Conservation (phyloP, 2,888 invertebrate genomes). For the Eledona agricola region DNA sequence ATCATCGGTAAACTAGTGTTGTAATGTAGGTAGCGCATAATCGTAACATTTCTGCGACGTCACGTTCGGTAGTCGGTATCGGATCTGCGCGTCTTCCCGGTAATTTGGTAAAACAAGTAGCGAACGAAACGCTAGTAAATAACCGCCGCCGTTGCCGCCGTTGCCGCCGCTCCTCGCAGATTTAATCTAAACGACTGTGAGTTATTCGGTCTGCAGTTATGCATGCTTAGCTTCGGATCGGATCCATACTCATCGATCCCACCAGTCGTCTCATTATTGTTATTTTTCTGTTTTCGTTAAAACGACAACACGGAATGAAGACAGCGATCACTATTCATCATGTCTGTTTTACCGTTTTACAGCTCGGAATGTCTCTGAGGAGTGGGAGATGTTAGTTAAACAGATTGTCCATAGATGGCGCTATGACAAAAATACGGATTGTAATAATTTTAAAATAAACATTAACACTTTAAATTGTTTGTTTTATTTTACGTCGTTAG, state of each 20-base stretch:
- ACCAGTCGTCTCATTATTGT: too few species aligned
- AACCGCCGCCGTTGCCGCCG: slow-evolving; percentile 42
- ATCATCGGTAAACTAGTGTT: slow-evolving; percentile 51
- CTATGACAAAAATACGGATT: too few species aligned
- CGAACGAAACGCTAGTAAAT: slow-evolving; percentile 56
- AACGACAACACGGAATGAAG: too few species aligned
- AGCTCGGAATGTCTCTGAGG: too few species aligned
- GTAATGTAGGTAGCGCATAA: slow-evolving; percentile 45
- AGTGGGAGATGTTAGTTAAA: too few species aligned
- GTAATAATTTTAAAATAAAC: too few species aligned
- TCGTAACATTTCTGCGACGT: slow-evolving; percentile 53
- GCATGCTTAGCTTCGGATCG: slow-evolving; percentile 46
- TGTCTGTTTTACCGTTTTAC: too few species aligned
- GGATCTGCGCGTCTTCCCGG: slow-evolving; percentile 56
- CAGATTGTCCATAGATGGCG: too few species aligned
- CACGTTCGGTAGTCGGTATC: slow-evolving; percentile 56
- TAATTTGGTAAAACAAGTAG: slow-evolving; percentile 62
- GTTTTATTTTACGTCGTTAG: too few species aligned
- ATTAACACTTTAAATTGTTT: too few species aligned
- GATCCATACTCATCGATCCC: slow-evolving; percentile 31
- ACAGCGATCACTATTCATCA: too few species aligned
- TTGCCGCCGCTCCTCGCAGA: slow-evolving; percentile 45
- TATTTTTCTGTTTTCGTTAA: too few species aligned
- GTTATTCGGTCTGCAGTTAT: slow-evolving; percentile 58
- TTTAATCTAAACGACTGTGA: slow-evolving; percentile 60